Evolutionary conservation across 2,113 vertebrate genomes (phyloP), one percentile per base, ranked within the genome.

Genomic region (Tragelaphus scriptus): DNA sequence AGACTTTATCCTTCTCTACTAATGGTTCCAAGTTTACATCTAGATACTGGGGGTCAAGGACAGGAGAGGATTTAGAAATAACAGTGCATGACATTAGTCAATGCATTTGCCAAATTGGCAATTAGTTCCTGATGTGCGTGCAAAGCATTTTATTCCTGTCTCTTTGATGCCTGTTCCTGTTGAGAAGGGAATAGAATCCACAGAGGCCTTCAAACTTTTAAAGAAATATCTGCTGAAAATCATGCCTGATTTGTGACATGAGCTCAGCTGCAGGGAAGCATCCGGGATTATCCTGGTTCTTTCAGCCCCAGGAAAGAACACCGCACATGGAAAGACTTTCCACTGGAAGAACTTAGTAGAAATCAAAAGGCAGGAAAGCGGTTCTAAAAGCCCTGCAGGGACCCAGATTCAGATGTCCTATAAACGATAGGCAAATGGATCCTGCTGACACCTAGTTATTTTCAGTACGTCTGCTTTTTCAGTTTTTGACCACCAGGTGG

Each of bases 1-100:
- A 98, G 98, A 98, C 98, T 98, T 98, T 98, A 93, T 98, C 98
- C 98, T 99, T 98, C 98, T 98, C 98, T 98, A 97, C 98, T 99
- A 98, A 98, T 99, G 98, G 98, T 98, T 98, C 98, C 99, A 99
- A 98, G 98, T 99, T 98, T 98, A 98, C 98, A 98, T 98, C 98
- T 98, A 98, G 99, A 99, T 98, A 98, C 98, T 95, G 40, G 98
- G 98, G 99, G 98, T 99, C 98, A 99, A 99, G 98, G 99, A 98
- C 98, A 98, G 98, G 98, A 98, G 99, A 98, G 98, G 99, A 99
- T 99, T 98, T 99, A 99, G 98, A 98, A 98, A 98, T 98, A 98
- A 98, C 98, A 98, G 98, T 96, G 97, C 98, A 94, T 97, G 98
- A 98, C 98, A 98, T 98, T 98, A 98, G 98, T 97, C 94, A 95